Conservation (phyloP, 2,888 invertebrate species). For the Hybos culiciformis region DNA sequence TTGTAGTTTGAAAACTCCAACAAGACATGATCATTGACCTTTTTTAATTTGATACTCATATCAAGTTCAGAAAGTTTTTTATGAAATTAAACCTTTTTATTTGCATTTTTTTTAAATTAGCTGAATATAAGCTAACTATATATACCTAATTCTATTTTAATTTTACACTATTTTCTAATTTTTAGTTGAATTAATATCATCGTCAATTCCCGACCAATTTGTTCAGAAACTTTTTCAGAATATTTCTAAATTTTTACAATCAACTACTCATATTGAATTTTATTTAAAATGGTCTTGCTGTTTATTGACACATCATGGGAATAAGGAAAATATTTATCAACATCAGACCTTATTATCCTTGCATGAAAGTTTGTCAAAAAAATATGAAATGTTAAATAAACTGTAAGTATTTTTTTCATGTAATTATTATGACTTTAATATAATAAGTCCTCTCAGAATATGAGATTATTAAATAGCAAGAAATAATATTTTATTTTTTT, state of each 20-base stretch:
- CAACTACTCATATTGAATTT: slow-evolving; percentile 74
- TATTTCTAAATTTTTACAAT: slow-evolving; percentile 58
- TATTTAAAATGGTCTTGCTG: slow-evolving; percentile 68
- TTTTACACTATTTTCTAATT: slow-evolving; percentile 15
- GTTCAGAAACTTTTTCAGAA: slow-evolving; percentile 58
- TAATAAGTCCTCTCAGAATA: neutral
- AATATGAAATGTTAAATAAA: slow-evolving; percentile 68
- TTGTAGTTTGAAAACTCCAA: too few relatives aligned
- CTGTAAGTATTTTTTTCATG: slow-evolving; percentile 47
- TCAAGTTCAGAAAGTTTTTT: too few relatives aligned
- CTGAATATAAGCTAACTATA: neutral
- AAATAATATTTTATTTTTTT: slow-evolving; percentile 22
- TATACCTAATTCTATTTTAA: neutral
- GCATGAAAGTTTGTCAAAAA: slow-evolving; percentile 65
- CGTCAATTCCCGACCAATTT: slow-evolving; percentile 57
- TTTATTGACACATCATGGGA: slow-evolving; percentile 52
- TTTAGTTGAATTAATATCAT: slow-evolving; percentile 63
- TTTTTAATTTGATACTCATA: too few relatives aligned
- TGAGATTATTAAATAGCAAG: neutral
- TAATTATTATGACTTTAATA: neutral
- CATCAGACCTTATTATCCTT: slow-evolving; percentile 53
- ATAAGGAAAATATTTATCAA: slow-evolving; percentile 43
- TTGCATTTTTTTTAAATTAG: neutral
- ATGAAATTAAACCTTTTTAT: too few relatives aligned
- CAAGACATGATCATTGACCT: too few relatives aligned